Percentiles rank a stretch among this genome's conserved stretches.
phyloP scores from a whole-genome alignment of 2,797 vertebrate genomes.

The Ispidina lecontei region DNA sequence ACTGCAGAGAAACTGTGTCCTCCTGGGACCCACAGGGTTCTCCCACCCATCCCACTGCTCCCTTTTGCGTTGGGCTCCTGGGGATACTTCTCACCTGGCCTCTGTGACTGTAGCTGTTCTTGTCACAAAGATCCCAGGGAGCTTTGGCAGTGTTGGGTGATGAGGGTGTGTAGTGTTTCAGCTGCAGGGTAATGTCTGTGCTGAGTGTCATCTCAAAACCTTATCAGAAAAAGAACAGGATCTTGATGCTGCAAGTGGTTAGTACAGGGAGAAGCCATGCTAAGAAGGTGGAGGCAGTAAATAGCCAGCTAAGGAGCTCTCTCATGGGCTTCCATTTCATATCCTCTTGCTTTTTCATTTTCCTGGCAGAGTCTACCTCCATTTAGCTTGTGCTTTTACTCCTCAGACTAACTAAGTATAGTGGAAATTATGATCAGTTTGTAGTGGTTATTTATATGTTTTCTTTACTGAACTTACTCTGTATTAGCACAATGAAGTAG shows the following conservation, averaged over 20 bases:
- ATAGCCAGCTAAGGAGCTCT: background rate
- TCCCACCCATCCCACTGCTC: background rate
- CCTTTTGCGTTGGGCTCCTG: background rate
- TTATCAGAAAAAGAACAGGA: background rate
- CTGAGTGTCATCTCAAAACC: background rate
- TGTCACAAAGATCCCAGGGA: background rate
- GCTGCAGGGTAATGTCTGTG: background rate
- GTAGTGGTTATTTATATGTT: background rate
- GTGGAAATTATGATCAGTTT: background rate
- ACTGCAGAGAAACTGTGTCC: background rate
- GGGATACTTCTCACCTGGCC: accelerated
- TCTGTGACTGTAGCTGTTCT: background rate
- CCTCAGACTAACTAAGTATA: background rate
- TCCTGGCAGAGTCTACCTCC: background rate
- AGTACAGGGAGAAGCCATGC: background rate
- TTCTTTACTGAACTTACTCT: background rate
- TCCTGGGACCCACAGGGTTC: background rate
- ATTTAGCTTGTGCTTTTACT: background rate
- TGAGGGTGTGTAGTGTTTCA: background rate
- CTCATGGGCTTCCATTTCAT: background rate
- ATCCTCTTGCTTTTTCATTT: background rate
- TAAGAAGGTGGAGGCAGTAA: background rate
- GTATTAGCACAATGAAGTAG: background rate
- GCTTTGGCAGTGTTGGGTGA: background rate
- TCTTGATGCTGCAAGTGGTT: background rate